These are phyloP conservation scores for Pipra filicauda DNA, from an alignment of 2,113 vertebrate genomes.

Conservation along the genomic window DNA sequence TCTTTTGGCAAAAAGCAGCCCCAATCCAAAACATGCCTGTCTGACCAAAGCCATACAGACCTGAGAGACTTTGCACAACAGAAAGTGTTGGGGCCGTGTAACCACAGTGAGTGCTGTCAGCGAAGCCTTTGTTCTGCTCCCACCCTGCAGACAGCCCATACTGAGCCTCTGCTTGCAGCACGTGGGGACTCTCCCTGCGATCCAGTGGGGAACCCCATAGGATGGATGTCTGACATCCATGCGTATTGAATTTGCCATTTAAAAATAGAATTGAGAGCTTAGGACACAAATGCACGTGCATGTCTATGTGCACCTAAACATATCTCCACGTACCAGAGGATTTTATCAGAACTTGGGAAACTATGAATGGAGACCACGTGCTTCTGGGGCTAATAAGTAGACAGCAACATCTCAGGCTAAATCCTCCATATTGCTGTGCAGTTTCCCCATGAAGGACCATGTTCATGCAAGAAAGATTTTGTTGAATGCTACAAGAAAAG, in stretches of 20 bases:
- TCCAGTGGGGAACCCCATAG: fast-evolving
- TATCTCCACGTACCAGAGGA: not conserved
- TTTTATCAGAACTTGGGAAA: not conserved
- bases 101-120: not conserved
- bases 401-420: not conserved
- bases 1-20: not conserved
- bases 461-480: not conserved
- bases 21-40: not conserved
- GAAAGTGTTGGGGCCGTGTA: fast-evolving
- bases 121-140: not conserved
- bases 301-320: no score
- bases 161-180: fast-evolving
- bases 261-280: not conserved
- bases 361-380: not conserved
- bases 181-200: fast-evolving
- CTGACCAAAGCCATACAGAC: not conserved
- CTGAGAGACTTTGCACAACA: not conserved
- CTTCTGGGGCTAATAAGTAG: not conserved
- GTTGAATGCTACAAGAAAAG: not conserved
- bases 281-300: not conserved
- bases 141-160: not conserved
- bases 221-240: not conserved
- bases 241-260: not conserved
- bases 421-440: not conserved
- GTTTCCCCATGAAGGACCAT: not conserved